phyloP scores from a whole-genome alignment of 2,113 vertebrate genomes.

The Antigone vipio region DNA sequence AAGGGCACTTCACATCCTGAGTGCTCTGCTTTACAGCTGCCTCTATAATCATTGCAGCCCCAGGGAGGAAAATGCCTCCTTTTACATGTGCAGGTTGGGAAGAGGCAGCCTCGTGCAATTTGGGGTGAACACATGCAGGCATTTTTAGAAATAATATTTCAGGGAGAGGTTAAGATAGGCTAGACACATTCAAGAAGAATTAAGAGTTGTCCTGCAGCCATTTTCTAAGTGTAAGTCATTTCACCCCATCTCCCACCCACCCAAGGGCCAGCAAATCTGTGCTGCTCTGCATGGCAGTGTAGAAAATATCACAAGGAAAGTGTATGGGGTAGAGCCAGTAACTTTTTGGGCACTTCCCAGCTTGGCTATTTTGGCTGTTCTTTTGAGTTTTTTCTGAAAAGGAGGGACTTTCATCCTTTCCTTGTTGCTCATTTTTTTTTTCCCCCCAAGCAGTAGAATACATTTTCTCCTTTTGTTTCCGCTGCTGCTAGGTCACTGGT shows the following conservation, averaged over 20 bases:
- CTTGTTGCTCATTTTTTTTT: neutral
- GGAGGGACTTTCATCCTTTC: neutral
- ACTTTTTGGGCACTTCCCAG: neutral
- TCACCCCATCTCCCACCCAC: neutral
- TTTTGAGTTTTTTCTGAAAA: neutral
- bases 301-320: neutral
- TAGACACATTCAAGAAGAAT: neutral
- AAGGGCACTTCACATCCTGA: slow-evolving; percentile 52
- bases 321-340: neutral
- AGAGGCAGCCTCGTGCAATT: neutral
- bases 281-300: accelerated
- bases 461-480: neutral
- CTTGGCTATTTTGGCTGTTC: neutral
- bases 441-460: neutral
- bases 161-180: neutral
- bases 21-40: slow-evolving; percentile 26
- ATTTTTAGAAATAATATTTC: neutral
- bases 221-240: neutral
- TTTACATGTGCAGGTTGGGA: neutral
- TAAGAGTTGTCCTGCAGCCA: neutral
- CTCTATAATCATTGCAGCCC: slow-evolving; percentile 40
- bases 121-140: neutral
- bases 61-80: neutral
- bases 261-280: neutral
- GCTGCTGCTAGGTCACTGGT: neutral